These are phyloP conservation scores for Poeciliopsis turneri DNA, from an alignment of 2,797 vertebrate genomes.

Conservation along the genomic window DNA sequence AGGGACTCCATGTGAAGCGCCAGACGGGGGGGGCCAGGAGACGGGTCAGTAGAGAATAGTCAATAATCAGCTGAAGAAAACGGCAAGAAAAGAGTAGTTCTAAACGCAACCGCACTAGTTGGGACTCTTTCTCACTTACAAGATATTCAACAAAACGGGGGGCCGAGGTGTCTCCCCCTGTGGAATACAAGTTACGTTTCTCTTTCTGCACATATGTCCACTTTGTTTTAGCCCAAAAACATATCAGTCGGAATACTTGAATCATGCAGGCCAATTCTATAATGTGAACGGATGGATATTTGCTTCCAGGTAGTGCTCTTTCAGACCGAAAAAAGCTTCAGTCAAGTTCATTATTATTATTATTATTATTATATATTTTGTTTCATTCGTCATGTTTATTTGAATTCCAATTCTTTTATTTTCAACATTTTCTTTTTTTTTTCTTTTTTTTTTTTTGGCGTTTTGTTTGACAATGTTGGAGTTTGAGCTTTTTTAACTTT, in stretches of 20 bases:
- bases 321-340: constrained; percentile 88
- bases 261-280: constrained; percentile 99
- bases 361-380: constrained; percentile 74
- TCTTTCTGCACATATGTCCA: constrained; percentile 98
- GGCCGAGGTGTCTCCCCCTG: constrained; percentile 80
- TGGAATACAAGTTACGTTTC: constrained; percentile 93
- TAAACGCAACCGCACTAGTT: constrained; percentile 88
- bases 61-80: constrained; percentile 77
- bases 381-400: constrained; percentile 90
- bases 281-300: constrained; percentile 99
- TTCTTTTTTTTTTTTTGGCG: constrained; percentile 55
- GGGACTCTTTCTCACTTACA: constrained; percentile 91
- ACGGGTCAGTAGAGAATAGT: constrained; percentile 74
- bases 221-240: constrained; percentile 99
- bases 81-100: constrained; percentile 66
- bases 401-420: constrained; percentile 85
- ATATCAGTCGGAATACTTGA: constrained; percentile 99
- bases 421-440: constrained; percentile 63
- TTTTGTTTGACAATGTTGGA: constrained; percentile 89
- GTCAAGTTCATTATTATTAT: constrained; percentile 85
- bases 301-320: constrained; percentile 98
- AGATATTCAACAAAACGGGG: constrained; percentile 83
- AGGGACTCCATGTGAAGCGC: constrained; percentile 93
- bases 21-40: constrained; percentile 43
- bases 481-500: constrained; percentile 94